These are phyloP conservation scores for Aphidoletes aphidimyza DNA, from an alignment of 2,888 invertebrate genomes.

Conservation along the genomic window DNA sequence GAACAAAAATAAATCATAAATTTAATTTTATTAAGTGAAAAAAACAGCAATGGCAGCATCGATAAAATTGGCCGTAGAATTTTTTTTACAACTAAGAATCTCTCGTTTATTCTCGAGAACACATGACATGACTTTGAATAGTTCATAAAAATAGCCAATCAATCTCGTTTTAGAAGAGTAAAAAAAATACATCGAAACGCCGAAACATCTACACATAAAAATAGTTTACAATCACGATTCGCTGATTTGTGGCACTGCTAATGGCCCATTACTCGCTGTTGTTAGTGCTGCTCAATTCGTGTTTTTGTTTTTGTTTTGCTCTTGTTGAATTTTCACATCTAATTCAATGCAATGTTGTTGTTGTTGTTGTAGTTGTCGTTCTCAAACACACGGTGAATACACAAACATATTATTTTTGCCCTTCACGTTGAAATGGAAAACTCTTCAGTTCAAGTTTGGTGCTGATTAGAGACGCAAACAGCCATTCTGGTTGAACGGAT, in stretches of 20 bases:
- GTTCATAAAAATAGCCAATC: slow-evolving; percentile 46
- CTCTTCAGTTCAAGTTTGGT: neutral
- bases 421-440: neutral
- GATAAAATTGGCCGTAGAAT: too few relatives aligned
- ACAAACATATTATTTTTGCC: neutral
- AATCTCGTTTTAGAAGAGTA: too few relatives aligned
- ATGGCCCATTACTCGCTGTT: too few relatives aligned
- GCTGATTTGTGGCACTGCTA: neutral
- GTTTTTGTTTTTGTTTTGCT: neutral
- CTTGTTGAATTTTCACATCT: too few relatives aligned
- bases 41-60: neutral
- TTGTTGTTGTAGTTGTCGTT: too few relatives aligned
- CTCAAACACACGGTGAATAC: too few relatives aligned
- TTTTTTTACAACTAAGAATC: neutral
- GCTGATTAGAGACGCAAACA: neutral
- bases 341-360: too few relatives aligned
- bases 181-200: neutral
- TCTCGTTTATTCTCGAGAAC: neutral
- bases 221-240: slow-evolving; percentile 32
- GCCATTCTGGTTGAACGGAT: neutral
- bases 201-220: neutral
- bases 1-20: slow-evolving; percentile 40
- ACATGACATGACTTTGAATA: slow-evolving; percentile 24
- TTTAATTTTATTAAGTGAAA: neutral
- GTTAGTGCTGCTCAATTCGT: neutral